Conservation (phyloP, 2,888 invertebrate species). For the Cyclophora albipunctata region DNA sequence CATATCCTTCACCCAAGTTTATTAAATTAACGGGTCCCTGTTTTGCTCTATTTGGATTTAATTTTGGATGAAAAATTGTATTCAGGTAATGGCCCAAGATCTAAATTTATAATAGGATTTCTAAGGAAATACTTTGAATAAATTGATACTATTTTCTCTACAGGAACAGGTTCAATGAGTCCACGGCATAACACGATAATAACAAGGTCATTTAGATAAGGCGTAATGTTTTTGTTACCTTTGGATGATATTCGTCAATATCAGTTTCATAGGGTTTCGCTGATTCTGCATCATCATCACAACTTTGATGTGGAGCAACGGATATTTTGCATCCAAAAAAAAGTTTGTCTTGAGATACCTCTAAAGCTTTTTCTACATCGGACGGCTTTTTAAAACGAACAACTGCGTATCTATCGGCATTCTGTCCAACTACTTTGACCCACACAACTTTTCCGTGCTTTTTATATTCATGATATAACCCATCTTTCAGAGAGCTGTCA, state of each 20-base stretch:
- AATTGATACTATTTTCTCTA: too few species aligned
- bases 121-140: too few species aligned
- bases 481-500: constrained; percentile 97
- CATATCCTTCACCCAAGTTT: not conserved
- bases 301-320: constrained; percentile 94
- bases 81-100: too few species aligned
- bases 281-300: constrained; percentile 89
- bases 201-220: too few species aligned
- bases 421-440: constrained; percentile 94
- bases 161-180: too few species aligned
- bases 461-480: constrained; percentile 98
- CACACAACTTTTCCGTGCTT: constrained; percentile 98
- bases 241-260: constrained; percentile 97
- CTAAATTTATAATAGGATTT: too few species aligned
- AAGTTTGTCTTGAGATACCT: constrained; percentile 95
- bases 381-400: constrained; percentile 96
- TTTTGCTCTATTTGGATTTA: too few species aligned
- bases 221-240: constrained; percentile 46
- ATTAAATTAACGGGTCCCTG: not conserved
- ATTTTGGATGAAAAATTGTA: too few species aligned
- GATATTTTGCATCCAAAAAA: constrained; percentile 99
- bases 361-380: constrained; percentile 96
- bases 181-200: too few species aligned
- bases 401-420: constrained; percentile 93
- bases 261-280: constrained; percentile 94